Percentiles rank a stretch among this genome's conserved stretches.
These are phyloP conservation scores for Eupeodes latifasciatus DNA, from an alignment of 2,888 invertebrate species.

Conservation along the genomic window DNA sequence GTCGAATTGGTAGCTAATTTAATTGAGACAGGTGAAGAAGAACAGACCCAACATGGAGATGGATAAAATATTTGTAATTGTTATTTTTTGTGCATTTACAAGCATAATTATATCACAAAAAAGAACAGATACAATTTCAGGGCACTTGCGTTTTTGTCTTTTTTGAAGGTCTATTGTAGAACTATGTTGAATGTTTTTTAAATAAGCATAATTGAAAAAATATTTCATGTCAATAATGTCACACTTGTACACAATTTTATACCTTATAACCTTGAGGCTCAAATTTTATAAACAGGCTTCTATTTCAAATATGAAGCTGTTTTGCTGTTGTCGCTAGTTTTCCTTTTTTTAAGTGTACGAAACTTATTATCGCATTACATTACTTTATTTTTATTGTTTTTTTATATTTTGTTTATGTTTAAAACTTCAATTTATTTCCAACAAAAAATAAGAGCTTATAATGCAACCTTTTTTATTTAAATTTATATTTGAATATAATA, in stretches of 20 bases:
- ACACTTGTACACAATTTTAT: background rate
- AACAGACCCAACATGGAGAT: slow-evolving; percentile 81
- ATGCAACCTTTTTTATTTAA: too few species aligned
- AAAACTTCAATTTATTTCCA: too few species aligned
- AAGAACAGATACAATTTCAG: background rate
- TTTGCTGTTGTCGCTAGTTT: too few species aligned
- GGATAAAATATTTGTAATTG: slow-evolving; percentile 68
- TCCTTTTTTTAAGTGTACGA: too few species aligned
- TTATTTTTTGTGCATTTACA: background rate
- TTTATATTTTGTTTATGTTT: too few species aligned
- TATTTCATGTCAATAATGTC: background rate
- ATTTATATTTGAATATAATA: too few species aligned
- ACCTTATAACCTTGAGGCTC: too few species aligned
- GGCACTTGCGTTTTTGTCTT: background rate
- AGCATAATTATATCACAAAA: background rate
- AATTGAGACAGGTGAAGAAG: slow-evolving; percentile 78
- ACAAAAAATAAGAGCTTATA: too few species aligned
- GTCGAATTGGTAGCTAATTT: slow-evolving; percentile 74
- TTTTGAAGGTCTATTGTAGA: background rate
- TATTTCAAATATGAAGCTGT: too few species aligned
- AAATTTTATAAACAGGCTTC: too few species aligned
- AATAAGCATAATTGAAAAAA: background rate
- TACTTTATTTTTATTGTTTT: too few species aligned
- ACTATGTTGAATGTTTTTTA: background rate
- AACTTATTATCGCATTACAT: too few species aligned